Base-by-base conservation (phyloP, 2,797 vertebrate genomes). In the Macroramphosus scolopax region DNA sequence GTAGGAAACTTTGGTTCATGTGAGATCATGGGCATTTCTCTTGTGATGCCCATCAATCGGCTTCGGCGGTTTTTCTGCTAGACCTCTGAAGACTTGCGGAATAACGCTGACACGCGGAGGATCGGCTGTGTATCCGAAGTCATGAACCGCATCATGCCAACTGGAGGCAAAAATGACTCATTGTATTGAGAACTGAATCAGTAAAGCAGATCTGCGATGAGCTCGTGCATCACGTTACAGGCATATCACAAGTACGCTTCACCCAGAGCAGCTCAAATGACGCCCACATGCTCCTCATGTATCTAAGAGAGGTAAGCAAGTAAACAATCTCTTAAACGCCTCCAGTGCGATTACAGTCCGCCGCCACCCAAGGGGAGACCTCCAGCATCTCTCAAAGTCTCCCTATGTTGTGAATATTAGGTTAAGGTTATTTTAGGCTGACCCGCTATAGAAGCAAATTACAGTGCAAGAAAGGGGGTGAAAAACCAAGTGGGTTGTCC, bases 331-430 rank as follows among this genome's bases (percentile, higher is more conserved):
- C 57, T 47, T 46, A 50, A 51, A 66, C 42, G 39, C 72, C 78
- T 47, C 76, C 69, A 35, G 51, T 13, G 63, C 29, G 14, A 68
- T 61, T 54, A 76, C 39, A 18, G 58, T 62, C 66, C 68, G 49
- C 68, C 41, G 71, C 89, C 88, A 91, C 89, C 89, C 89, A 91
- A 64, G 81, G 81, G 83, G 82, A 84, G 86, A 91, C 88, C 89
- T 89, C 88, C 87, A 64, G 86, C 77, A 66, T 75, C 77, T 83
- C 80, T 78, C 72, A 69, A 78, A 84, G 80, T 80, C 68, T 75
- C 62, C 75, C 71, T 55, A 61, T 77, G 84, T 72, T 80, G 76
- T 80, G 80, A 88, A 78, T 90, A 88, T 89, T 89, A 87, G 87
- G 82, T 81, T 83, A 71, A 70, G 81, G 87, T 88, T 91, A 89